phyloP scores from a whole-genome alignment of 1,140 invertebrate species.

The Panagrolaimus sp. region DNA sequence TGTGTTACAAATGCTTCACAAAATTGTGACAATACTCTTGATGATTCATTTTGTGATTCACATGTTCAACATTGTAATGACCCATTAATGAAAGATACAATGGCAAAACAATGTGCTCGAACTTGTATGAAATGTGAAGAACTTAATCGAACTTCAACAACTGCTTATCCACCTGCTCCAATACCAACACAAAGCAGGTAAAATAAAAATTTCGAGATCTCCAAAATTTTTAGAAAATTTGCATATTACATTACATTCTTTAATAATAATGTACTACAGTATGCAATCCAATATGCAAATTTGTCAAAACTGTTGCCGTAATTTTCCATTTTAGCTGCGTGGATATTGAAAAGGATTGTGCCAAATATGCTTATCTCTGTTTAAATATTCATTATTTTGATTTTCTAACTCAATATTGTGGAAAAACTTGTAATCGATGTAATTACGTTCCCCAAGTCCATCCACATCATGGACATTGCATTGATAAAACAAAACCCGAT shows the following conservation, averaged over 20 bases:
- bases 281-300: no score
- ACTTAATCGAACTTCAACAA: neutral
- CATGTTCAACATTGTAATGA: neutral
- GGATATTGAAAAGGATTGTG: neutral
- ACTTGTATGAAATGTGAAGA: neutral
- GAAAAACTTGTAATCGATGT: no score
- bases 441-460: no score
- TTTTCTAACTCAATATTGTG: no score
- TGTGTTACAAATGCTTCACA: neutral
- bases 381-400: neutral
- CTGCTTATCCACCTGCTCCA: neutral
- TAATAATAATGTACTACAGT: no score
- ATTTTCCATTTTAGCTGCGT: neutral
- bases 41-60: neutral
- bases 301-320: no score
- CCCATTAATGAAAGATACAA: neutral
- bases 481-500: no score
- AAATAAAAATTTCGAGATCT: no score
- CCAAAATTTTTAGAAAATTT: no score
- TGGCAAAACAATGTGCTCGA: neutral
- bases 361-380: neutral
- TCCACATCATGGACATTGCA: no score
- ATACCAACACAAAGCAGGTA: neutral
- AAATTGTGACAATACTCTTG: neutral
- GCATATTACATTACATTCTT: no score